These are phyloP conservation scores for Wasmannia auropunctata DNA, from an alignment of 1,140 invertebrate genomes.

Conservation along the genomic window DNA sequence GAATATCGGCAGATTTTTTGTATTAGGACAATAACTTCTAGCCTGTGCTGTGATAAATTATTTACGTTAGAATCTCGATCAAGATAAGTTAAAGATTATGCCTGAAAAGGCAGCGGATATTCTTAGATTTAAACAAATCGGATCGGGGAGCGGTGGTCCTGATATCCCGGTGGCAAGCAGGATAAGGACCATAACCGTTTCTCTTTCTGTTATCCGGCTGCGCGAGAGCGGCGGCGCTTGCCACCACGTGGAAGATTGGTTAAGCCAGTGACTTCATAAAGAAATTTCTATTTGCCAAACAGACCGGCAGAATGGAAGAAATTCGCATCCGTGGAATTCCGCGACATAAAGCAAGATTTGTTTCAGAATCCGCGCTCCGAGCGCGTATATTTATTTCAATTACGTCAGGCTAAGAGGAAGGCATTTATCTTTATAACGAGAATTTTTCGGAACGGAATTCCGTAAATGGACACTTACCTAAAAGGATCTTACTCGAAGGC, in stretches of 20 bases:
- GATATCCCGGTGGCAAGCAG: neutral
- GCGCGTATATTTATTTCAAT: constrained; percentile 55
- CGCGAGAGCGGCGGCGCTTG: neutral
- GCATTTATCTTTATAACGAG: constrained; percentile 35
- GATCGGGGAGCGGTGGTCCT: neutral
- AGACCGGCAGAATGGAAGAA: neutral
- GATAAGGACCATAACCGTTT: constrained; percentile 47
- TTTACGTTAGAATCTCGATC: neutral
- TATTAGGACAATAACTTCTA: neutral
- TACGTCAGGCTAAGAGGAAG: constrained; percentile 4
- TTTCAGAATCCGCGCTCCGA: constrained; percentile 27
- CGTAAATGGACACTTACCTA: constrained; percentile 27
- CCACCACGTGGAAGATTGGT: constrained; percentile 25
- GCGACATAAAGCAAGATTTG: constrained; percentile 55
- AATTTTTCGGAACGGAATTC: constrained; percentile 5
- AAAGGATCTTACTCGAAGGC: constrained; percentile 6
- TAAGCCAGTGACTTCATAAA: constrained; percentile 45
- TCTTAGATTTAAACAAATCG: constrained; percentile 41
- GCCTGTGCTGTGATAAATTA: neutral
- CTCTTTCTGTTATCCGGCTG: constrained; percentile 37
- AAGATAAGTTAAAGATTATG: constrained; percentile 11
- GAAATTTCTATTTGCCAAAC: constrained; percentile 53
- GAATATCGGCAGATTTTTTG: neutral
- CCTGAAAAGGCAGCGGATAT: neutral
- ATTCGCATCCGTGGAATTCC: neutral